Percentiles rank a stretch among this genome's conserved stretches.
Conservation (phyloP, 2,113 vertebrate genomes). For the Amazona guildingii region DNA sequence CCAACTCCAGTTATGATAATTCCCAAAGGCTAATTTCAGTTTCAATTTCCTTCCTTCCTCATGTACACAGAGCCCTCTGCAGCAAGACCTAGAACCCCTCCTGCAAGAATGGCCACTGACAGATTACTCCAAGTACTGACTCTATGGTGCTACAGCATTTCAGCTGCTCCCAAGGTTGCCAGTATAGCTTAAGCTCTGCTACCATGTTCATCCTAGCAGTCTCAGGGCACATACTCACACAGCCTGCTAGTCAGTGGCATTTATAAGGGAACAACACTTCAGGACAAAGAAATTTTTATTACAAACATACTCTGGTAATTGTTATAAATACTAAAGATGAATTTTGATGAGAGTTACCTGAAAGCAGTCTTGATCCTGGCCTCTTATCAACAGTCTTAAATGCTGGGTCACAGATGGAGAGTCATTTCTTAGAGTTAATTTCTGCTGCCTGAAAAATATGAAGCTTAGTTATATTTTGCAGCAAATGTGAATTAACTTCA, state of each 20-base stretch:
- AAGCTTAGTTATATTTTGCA: background rate
- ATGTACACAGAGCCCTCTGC: background rate
- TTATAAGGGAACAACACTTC: background rate
- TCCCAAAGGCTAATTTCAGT: background rate
- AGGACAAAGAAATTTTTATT: background rate
- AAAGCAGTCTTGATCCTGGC: constrained; percentile 96
- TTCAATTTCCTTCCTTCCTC: background rate
- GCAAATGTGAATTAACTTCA: background rate
- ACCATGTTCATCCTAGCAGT: background rate
- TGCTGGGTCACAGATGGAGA: constrained; percentile 80
- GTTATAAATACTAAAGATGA: background rate
- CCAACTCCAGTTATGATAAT: background rate
- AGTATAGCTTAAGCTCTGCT: background rate
- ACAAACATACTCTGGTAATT: background rate
- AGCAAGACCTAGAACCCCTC: background rate
- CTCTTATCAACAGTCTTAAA: constrained; percentile 88
- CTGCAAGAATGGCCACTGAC: background rate
- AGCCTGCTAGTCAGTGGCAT: background rate
- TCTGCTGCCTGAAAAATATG: constrained; percentile 84
- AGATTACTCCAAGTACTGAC: background rate
- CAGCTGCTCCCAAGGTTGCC: background rate
- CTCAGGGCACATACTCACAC: background rate
- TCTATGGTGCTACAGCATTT: background rate
- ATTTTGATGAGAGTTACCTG: constrained; percentile 77
- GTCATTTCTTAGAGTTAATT: constrained; percentile 89